These are phyloP conservation scores for Threskiornis aethiopicus DNA, from an alignment of 2,797 vertebrate species.

Conservation along the genomic window DNA sequence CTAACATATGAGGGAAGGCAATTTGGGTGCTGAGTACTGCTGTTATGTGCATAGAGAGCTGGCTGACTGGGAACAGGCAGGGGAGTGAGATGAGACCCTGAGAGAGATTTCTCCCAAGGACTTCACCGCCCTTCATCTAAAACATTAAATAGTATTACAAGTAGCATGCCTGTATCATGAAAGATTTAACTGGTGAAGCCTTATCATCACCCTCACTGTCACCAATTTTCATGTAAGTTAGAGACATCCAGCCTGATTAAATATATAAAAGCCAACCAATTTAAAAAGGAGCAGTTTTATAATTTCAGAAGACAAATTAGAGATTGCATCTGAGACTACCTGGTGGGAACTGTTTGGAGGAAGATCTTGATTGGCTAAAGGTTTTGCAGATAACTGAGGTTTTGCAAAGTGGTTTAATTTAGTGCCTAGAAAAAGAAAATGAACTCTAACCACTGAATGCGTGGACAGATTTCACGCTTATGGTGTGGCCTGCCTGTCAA, in stretches of 20 bases:
- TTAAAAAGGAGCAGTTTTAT: not conserved
- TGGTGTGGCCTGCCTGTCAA: not conserved
- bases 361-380: not conserved
- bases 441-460: not conserved
- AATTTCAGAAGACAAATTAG: not conserved
- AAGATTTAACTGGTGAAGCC: not conserved
- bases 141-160: not conserved
- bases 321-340: not conserved
- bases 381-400: not conserved
- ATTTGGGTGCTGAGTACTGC: not conserved
- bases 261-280: not conserved
- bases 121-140: not conserved
- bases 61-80: not conserved
- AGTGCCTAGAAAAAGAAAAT: not conserved
- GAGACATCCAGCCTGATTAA: not conserved
- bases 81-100: not conserved
- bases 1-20: accelerated
- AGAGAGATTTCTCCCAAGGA: not conserved
- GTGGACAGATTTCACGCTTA: not conserved
- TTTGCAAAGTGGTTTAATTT: not conserved
- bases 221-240: not conserved
- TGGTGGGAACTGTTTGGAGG: not conserved
- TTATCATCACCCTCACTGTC: not conserved
- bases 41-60: not conserved
- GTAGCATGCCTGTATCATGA: not conserved